A percentile compares a stretch with the other conserved stretches of the same genome.
Evolutionary conservation across 2,888 invertebrate species (phyloP).

Genomic region (Empis stercorea): DNA sequence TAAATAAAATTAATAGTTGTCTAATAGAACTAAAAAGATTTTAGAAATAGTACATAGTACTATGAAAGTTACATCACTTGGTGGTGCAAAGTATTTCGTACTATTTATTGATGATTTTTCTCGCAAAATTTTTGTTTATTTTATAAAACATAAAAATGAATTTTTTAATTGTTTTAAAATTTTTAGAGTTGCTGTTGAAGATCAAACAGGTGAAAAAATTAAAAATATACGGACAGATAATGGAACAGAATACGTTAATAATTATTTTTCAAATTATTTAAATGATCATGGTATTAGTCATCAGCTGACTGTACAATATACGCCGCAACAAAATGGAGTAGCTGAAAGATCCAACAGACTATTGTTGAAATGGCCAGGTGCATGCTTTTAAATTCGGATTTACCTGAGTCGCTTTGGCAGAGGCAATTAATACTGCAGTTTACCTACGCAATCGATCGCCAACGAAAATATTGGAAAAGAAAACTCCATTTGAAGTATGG

Average conservation of each 20-base stretch:
- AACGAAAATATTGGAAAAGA: constrained; percentile 5
- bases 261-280: constrained; percentile 4
- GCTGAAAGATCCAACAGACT: constrained; percentile 11
- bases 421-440: constrained; percentile 9
- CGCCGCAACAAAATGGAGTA: constrained; percentile 13
- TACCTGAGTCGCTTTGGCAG: constrained; percentile 16
- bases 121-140: constrained; percentile 9
- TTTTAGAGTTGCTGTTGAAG: constrained; percentile 11
- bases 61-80: constrained; percentile 8
- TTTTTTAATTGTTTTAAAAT: constrained; percentile 11
- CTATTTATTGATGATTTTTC: constrained; percentile 14
- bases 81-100: constrained; percentile 10
- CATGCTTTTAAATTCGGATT: constrained; percentile 15
- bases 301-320: constrained; percentile 7
- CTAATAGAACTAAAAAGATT: constrained; percentile 4
- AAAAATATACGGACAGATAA: constrained; percentile 10
- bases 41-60: constrained; percentile 13
- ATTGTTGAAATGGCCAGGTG: constrained; percentile 19
- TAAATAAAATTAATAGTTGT: not conserved
- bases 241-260: constrained; percentile 8
- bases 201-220: constrained; percentile 10
- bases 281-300: constrained; percentile 6
- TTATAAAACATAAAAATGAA: constrained; percentile 12
- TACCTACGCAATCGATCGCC: constrained; percentile 11
- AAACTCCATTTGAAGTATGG: no score